Evolutionary conservation across 2,113 vertebrate genomes (phyloP).

Genomic region (Tautogolabrus adspersus): DNA sequence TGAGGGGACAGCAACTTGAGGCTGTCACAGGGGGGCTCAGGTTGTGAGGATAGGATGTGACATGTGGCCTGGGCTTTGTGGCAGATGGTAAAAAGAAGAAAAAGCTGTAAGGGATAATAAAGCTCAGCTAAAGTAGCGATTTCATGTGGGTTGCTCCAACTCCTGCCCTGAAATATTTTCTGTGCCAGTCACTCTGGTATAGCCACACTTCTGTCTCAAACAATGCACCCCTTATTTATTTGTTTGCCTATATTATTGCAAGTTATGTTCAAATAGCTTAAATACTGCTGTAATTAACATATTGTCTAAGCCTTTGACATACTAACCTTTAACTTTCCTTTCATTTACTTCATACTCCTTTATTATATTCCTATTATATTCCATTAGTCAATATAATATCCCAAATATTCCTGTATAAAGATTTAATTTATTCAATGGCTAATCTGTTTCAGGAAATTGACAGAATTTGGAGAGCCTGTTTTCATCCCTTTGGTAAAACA

Average conservation of each 20-base stretch:
- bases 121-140: constrained; percentile 18
- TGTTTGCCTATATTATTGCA: no score
- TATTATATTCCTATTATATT: no score
- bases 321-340: no score
- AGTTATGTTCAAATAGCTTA: no score
- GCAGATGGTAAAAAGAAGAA: constrained; percentile 48
- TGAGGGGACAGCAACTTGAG: constrained; percentile 50
- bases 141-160: neutral
- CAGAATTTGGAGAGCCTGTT: neutral
- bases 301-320: no score
- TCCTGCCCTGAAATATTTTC: constrained; percentile 6
- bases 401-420: no score
- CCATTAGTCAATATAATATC: no score
- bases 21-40: constrained; percentile 41
- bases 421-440: no score
- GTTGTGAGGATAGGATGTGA: constrained; percentile 42
- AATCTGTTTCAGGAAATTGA: neutral
- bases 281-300: no score
- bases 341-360: no score
- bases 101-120: constrained; percentile 47
- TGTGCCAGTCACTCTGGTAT: neutral
- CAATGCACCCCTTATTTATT: neutral
- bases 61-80: constrained; percentile 41
- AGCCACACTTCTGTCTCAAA: neutral
- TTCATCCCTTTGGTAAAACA: neutral